Percentiles rank a stretch among this genome's conserved stretches.
Evolutionary conservation across 2,888 invertebrate species (phyloP).

Genomic region (Archips xylosteana): DNA sequence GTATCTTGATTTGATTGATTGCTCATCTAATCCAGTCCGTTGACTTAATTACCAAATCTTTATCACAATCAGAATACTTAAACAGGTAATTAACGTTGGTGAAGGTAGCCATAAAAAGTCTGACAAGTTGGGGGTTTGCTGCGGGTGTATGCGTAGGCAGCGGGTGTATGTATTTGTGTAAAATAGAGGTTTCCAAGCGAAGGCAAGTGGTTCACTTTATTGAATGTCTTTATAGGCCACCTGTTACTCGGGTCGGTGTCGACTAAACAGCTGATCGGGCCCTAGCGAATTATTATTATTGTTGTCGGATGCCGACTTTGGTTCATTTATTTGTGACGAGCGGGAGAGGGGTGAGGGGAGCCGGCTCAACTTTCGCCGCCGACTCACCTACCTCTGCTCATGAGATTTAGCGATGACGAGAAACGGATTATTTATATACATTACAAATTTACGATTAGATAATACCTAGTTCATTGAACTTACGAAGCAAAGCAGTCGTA

Average conservation of each 20-base stretch:
- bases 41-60: constrained; percentile 25
- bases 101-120: constrained; percentile 48
- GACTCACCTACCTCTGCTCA: constrained; percentile 63
- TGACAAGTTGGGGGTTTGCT: constrained; percentile 49
- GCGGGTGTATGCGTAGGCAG: constrained; percentile 55
- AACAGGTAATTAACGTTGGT: constrained; percentile 39
- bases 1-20: constrained; percentile 18
- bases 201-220: constrained; percentile 84
- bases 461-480: constrained; percentile 38
- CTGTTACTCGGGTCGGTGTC: constrained; percentile 84
- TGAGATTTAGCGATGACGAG: constrained; percentile 46
- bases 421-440: constrained; percentile 42
- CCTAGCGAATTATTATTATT: constrained; percentile 81
- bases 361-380: constrained; percentile 67
- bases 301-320: constrained; percentile 78
- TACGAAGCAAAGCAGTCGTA: constrained; percentile 12
- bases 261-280: constrained; percentile 83
- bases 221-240: constrained; percentile 86
- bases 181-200: constrained; percentile 78
- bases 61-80: constrained; percentile 20
- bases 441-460: constrained; percentile 37
- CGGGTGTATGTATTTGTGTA: constrained; percentile 70
- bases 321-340: constrained; percentile 80
- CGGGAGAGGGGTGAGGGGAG: constrained; percentile 59
- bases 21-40: constrained; percentile 16